Evolutionary conservation across 35 echinoderm and acorn worm species (phyloP).

Genomic region (Anneissia japonica): DNA sequence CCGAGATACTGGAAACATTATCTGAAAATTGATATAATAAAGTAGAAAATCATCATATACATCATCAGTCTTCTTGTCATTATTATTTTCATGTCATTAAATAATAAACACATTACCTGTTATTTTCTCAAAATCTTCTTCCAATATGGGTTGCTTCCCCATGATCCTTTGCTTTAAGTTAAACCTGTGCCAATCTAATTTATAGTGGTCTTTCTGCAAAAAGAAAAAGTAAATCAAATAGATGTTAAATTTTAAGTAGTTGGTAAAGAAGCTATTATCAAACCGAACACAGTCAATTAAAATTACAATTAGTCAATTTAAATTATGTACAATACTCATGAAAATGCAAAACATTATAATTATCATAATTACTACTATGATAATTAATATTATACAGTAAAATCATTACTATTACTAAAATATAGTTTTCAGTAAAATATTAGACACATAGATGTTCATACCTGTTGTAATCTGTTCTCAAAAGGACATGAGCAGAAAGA

Average conservation of each 20-base stretch:
- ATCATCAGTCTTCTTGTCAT: neutral
- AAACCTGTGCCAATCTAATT: conserved; percentile 91
- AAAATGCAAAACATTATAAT: neutral
- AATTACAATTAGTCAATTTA: neutral
- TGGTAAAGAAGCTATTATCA: neutral
- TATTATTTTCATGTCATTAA: neutral
- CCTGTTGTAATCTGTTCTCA: conserved; percentile 60
- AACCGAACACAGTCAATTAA: neutral
- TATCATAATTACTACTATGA: neutral
- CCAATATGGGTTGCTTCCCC: conserved; percentile 34
- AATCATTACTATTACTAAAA: too few relatives aligned
- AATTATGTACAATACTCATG: too few relatives aligned
- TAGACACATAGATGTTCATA: neutral
- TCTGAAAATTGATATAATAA: conserved; percentile 16
- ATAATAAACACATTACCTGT: conserved; percentile 38
- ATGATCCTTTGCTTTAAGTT: conserved; percentile 78
- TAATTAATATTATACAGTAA: neutral
- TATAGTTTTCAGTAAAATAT: too few relatives aligned
- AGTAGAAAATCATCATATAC: neutral
- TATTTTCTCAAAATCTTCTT: conserved; percentile 46
- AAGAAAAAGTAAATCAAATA: conserved; percentile 6
- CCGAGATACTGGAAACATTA: conserved; percentile 95
- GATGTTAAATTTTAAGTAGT: neutral
- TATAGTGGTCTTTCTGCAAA: conserved; percentile 81
- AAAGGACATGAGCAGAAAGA: conserved; percentile 55